Evolutionary conservation across 2,113 vertebrate species (phyloP).

Genomic region (Trinectes maculatus): DNA sequence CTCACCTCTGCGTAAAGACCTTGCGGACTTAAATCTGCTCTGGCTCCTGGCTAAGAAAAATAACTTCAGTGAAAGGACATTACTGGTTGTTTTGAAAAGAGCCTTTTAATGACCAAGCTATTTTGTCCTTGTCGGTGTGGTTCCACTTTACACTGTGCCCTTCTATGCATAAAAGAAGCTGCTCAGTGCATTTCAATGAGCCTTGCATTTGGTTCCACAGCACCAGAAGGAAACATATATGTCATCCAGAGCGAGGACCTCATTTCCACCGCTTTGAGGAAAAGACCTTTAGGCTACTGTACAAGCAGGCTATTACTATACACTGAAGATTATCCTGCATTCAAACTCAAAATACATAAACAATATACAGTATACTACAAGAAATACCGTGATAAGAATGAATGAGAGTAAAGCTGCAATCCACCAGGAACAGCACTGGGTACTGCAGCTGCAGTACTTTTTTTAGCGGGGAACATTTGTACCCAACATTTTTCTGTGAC

Average conservation of each 20-base stretch:
- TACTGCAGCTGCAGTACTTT: neutral
- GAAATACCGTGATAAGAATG: conserved; percentile 6
- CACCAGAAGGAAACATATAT: conserved; percentile 28
- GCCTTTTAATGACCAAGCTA: conserved; percentile 44
- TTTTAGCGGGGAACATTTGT: neutral
- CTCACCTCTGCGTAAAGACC: conserved; percentile 23
- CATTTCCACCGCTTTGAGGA: conserved; percentile 32
- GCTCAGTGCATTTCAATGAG: conserved; percentile 39
- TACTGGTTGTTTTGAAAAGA: conserved; percentile 33
- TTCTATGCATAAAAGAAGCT: conserved; percentile 38
- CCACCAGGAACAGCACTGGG: neutral
- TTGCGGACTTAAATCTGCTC: conserved; percentile 19
- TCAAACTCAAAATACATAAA: neutral
- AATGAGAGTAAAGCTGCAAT: conserved; percentile 8
- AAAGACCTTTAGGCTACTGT: conserved; percentile 37
- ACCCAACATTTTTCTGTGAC: conserved; percentile 10
- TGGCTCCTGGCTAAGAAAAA: neutral
- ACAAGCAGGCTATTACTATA: neutral
- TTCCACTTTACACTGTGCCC: conserved; percentile 22
- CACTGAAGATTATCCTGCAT: neutral
- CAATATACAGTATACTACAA: neutral
- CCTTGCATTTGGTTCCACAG: conserved; percentile 26
- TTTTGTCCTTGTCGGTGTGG: conserved; percentile 49
- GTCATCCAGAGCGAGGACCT: conserved; percentile 47
- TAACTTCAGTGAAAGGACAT: conserved; percentile 43